Conservation (phyloP, 2,888 invertebrate species). For the Pollenia amentaria region DNA sequence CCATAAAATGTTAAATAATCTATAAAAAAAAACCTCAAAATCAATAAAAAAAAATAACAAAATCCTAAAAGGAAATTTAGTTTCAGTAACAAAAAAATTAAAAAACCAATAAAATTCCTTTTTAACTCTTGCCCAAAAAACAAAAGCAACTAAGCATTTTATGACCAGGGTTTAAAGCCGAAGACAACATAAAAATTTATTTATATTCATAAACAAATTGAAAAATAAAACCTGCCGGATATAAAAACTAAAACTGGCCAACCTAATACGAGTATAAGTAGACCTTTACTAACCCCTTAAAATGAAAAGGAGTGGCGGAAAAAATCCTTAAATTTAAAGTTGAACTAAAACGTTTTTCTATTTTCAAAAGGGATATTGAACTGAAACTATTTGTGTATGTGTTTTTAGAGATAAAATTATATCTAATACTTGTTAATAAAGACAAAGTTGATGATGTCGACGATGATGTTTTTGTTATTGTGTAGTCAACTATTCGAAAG, state of each 20-base stretch:
- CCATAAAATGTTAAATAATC: slow-evolving; percentile 38
- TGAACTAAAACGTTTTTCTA: background rate
- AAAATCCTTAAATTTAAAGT: background rate
- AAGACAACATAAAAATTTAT: slow-evolving; percentile 24
- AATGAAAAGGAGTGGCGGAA: background rate
- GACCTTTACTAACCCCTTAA: too few species aligned
- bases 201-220: slow-evolving; percentile 26
- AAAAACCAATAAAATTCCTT: slow-evolving; percentile 16
- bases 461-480: too few species aligned
- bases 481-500: background rate
- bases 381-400: background rate
- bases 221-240: background rate
- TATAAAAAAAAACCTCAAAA: slow-evolving; percentile 22
- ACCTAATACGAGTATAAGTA: too few species aligned
- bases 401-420: background rate
- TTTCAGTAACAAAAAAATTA: background rate
- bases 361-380: background rate
- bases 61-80: background rate
- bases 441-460: background rate
- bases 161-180: background rate
- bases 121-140: background rate
- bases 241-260: background rate
- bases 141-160: slow-evolving; percentile 12
- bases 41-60: slow-evolving; percentile 33
- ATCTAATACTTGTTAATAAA: background rate